Evolutionary conservation across 2,113 vertebrate species (phyloP), one percentile per base, ranked within the genome.

Genomic region (Alosa alosa): DNA sequence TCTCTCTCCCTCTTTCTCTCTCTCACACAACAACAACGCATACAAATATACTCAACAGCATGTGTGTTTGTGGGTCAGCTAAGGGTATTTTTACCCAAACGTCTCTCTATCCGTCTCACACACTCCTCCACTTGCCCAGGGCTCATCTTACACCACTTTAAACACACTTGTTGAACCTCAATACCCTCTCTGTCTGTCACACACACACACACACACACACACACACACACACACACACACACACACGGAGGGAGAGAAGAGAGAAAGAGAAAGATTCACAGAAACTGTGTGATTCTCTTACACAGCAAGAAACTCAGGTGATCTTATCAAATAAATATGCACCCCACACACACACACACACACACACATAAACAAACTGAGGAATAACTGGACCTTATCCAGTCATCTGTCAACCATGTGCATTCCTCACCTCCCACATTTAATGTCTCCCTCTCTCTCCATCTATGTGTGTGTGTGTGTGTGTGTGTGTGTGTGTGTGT

Each of bases 331-430:
- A 25, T 31, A 72, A 72, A 72, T 31, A 72, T 72, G 64, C 25
- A 72, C 6, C 9, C 92, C 92, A 89, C 88, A 89, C 87, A 92
- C 87, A 90, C 90, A 89, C 87, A 88, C 89, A 87, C 47, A 86
- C 52, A 81, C 81, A 78, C 83, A 85, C 87, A 88, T 88, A 87
- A 25, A 86, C 52, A 81, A 81, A 81, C 82, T 39, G 6, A 83
- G 52, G 44, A 50, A 41, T 55, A 82, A 85, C 72, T 78, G 82
- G 9, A 8, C 13, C 87, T 84, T 81, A 87, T 88, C 87, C 83
- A 72, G 25, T n/a, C 83, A 68, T 84, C 82, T 46, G 49, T 60
- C 84, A 85, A 81, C 31, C 68, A 57, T 81, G 45, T 84, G 83
- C 60, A 83, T 86, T 83, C 64, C 46, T 82, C 60, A 72, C 64